Base-by-base conservation (phyloP, 2,888 invertebrate genomes). In the Antheraea assamensis region DNA sequence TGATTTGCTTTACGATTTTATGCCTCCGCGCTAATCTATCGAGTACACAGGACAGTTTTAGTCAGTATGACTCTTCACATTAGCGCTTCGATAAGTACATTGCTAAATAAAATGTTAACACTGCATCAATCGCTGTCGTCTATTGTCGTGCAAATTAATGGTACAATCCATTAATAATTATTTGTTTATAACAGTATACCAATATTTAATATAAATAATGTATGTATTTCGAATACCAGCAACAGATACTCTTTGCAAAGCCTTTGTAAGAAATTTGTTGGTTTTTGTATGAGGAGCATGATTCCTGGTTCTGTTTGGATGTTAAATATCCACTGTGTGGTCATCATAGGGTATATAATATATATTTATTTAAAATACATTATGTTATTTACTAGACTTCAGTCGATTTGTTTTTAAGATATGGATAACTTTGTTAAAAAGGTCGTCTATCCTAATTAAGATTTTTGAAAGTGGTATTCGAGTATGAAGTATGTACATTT, bases 1-100 rank as follows among this genome's bases (percentile, higher is more conserved):
- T 79, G 82, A 85, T 88, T 89, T 86, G 80, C 84, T 83, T 86
- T 83, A 84, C 79, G 81, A 82, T 83, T 85, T 86, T 82, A 81
- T 83, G 79, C 81, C 80, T 83, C 82, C 79, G 79, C 79, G 80
- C 83, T 85, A 87, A 88, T 82, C 81, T 80, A 82, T 81, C 79
- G 72, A 78, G 81, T 80, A 82, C 84, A 87, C 82, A 80, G 81
- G 82, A 81, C 78, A 75, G 78, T 81, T 84, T 83, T 82, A 79
- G 75, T 77, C 78, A 78, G 76, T 79, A 80, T 82, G 77, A 77
- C 81, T 81, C 75, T 78, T 76, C 78, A 75, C 83, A 83, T 82
- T 80, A 79, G 75, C 47, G 70, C 42, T n/a, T 24, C 10, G 66
- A 55, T 71, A 68, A 71, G 55, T 71, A 24, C 27, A 74, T 52